Base-by-base conservation (phyloP, 2,113 vertebrate species). In the Nothobranchius kuhntae region DNA sequence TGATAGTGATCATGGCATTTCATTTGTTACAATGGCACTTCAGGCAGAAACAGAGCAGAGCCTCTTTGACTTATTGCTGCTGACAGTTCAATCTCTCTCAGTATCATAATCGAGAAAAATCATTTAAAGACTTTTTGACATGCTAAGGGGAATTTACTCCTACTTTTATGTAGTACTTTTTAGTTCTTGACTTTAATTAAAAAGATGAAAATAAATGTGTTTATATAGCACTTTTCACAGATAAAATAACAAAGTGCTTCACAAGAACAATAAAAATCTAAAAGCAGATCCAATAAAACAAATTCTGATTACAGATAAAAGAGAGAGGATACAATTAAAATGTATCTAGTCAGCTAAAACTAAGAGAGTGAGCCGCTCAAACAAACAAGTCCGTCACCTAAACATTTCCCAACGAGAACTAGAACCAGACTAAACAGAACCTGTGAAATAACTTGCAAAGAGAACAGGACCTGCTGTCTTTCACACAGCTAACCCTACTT, bases 71-170 rank as follows among this genome's bases (percentile, higher is more conserved):
- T 72, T 81, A 86, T 84, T 61, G 65, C 73, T 59, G 65, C 82
- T 83, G 84, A 87, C 85, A 83, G 82, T 75, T 82, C 71, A 52
- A 83, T 84, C 77, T 73, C 80, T 70, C 59, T 78, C 77, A 1
- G 30, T 70, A 80, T 85, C 72, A 85, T 69, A 58, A 79, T 84
- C 72, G 74, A 71, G 74, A 75, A 40, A 71, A 55, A 70, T 56
- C 75, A 73, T 76, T 50, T 55, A 48, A 47, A 61, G 35, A 13
- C 5, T 24, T 71, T 51, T 13, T 73, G 55, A 67, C 62, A 55
- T 24, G 65, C 50, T 51, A 62, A 46, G 73, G 15, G 42, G 30
- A 46, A 69, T 45, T 9, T 60, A 52, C 13, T 40, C 13, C 35
- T 48, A 24, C 7, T 21, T 35, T 15, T 21, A 17, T 38, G 21